Conservation (phyloP, 2,113 vertebrate genomes). For the Rhizomys pruinosus region DNA sequence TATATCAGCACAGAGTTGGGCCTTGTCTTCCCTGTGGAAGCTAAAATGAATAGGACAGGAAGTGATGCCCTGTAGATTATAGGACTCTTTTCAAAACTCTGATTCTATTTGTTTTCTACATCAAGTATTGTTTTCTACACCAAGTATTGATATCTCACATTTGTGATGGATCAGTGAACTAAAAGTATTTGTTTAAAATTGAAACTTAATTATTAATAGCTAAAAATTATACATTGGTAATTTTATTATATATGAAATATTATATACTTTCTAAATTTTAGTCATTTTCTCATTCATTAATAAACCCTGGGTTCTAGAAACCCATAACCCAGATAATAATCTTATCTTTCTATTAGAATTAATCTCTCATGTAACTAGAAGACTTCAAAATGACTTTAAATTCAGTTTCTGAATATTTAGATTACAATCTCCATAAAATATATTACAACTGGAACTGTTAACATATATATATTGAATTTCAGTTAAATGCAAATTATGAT, state of each 20-base stretch:
- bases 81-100: neutral
- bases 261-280: neutral
- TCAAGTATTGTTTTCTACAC: too few relatives aligned
- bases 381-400: neutral
- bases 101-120: neutral
- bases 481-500: constrained; percentile 1
- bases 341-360: neutral
- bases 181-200: neutral
- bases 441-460: neutral
- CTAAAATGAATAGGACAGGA: neutral
- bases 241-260: neutral
- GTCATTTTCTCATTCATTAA: neutral
- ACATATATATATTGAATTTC: neutral
- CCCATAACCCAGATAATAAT: neutral
- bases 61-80: neutral
- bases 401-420: constrained; percentile 3
- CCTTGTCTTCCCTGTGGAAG: neutral
- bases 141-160: neutral
- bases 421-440: neutral
- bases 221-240: neutral
- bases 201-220: neutral
- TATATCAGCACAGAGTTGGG: neutral
- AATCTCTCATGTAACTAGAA: neutral
- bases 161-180: neutral
- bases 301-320: neutral